Conservation (phyloP, 2,888 invertebrate genomes). For the Coelogynopora nodosa region DNA sequence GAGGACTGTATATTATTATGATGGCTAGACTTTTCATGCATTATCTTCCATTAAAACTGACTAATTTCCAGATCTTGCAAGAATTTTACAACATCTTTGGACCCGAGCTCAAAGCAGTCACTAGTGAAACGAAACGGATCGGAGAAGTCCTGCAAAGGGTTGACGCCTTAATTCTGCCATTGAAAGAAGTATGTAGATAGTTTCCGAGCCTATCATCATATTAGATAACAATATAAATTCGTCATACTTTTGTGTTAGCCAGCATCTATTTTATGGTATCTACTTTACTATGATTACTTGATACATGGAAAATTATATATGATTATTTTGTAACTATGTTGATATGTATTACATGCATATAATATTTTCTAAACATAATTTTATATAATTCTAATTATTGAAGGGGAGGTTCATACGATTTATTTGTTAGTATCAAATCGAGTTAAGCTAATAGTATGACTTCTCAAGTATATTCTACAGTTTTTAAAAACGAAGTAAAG, state of each 20-base stretch:
- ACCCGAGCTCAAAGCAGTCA: conserved; percentile 77
- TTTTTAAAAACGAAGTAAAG: no score
- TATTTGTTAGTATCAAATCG: no score
- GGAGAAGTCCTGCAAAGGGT: conserved; percentile 78
- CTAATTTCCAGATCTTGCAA: conserved; percentile 68
- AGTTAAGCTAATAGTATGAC: no score
- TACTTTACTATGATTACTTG: not conserved
- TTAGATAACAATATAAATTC: conserved; percentile 32
- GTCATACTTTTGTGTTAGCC: no score
- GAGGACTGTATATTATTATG: not conserved
- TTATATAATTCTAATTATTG: no score
- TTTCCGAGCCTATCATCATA: not conserved
- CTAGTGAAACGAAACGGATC: conserved; percentile 79
- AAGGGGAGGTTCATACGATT: no score
- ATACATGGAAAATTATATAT: no score
- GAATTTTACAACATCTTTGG: conserved; percentile 87
- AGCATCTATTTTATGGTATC: no score
- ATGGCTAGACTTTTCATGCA: not conserved
- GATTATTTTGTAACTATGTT: no score
- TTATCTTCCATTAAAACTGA: not conserved
- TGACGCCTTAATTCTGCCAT: conserved; percentile 71
- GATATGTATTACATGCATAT: no score
- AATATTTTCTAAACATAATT: no score
- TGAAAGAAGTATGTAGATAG: conserved; percentile 55
- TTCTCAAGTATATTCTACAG: no score